Conservation (phyloP, 2,888 invertebrate genomes). For the Aporophyla nigra region DNA sequence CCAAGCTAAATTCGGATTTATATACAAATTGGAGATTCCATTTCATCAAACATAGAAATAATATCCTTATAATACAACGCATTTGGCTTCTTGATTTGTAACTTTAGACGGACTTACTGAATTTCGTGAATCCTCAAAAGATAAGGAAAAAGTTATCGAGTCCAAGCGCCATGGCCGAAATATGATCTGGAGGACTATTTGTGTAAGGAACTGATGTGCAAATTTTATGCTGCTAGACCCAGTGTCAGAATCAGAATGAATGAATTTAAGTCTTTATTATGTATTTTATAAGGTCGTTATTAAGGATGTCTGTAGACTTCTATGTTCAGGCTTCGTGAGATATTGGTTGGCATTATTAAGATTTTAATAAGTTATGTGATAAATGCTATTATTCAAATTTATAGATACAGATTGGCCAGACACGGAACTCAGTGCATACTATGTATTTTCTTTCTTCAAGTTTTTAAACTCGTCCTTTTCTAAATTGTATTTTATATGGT, state of each 20-base stretch:
- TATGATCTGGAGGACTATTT: no score
- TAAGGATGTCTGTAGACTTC: no score
- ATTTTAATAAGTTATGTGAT: not conserved
- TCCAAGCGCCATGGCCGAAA: no score
- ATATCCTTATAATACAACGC: slow-evolving; percentile 13
- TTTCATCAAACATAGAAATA: slow-evolving; percentile 17
- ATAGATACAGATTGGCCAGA: not conserved
- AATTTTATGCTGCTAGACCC: not conserved
- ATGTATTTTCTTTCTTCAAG: not conserved
- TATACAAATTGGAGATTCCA: slow-evolving; percentile 9
- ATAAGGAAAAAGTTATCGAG: slow-evolving; percentile 17
- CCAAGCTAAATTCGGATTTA: not conserved
- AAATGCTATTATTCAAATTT: not conserved
- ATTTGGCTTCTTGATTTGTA: slow-evolving; percentile 13
- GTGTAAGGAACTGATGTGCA: not conserved
- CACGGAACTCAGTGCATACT: not conserved
- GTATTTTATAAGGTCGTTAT: no score
- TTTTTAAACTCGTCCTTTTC: not conserved
- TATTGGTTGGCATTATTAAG: no score
- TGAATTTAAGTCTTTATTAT: no score
- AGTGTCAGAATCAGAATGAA: no score
- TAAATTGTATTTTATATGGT: no score
- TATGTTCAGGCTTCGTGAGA: no score
- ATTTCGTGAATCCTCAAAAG: slow-evolving; percentile 17
- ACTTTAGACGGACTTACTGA: slow-evolving; percentile 10